Percentiles rank a stretch among this genome's conserved stretches.
phyloP scores from a whole-genome alignment of 2,888 invertebrate species.

The Dusona sp. region DNA sequence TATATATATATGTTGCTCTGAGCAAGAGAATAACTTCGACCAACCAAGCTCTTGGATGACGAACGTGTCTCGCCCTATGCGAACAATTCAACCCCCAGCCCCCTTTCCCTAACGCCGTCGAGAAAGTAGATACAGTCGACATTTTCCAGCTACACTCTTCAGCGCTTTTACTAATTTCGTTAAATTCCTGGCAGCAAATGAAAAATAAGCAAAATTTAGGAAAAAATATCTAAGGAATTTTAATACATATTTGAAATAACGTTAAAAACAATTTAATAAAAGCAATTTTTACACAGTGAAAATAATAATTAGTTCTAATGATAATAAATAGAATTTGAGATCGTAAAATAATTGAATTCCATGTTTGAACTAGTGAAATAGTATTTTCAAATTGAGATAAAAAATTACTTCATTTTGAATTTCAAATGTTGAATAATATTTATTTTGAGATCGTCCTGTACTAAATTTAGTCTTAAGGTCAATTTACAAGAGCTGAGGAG shows the following conservation, averaged over 20 bases:
- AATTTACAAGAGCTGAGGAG: neutral
- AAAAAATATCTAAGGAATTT: neutral
- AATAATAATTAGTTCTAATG: neutral
- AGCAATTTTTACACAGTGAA: neutral
- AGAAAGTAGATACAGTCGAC: slow-evolving; percentile 68
- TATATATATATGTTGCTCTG: slow-evolving; percentile 32
- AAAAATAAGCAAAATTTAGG: neutral
- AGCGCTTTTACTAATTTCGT: slow-evolving; percentile 17
- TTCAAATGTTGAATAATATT: neutral
- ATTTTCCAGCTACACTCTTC: slow-evolving; percentile 68
- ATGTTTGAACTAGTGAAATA: too few species aligned
- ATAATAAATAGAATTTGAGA: too few species aligned
- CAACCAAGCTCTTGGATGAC: slow-evolving; percentile 82
- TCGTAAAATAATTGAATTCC: too few species aligned
- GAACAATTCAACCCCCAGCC: slow-evolving; percentile 73
- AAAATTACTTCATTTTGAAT: neutral
- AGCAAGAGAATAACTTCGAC: slow-evolving; percentile 72
- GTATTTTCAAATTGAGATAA: neutral
- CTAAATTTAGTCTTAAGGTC: neutral
- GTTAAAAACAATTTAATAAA: neutral
- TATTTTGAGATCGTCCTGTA: neutral
- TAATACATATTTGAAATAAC: neutral
- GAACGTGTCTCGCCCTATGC: slow-evolving; percentile 83
- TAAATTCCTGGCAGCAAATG: neutral
- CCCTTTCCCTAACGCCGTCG: slow-evolving; percentile 78